phyloP scores from a whole-genome alignment of 2,113 vertebrate genomes.

The Rhizomys pruinosus region DNA sequence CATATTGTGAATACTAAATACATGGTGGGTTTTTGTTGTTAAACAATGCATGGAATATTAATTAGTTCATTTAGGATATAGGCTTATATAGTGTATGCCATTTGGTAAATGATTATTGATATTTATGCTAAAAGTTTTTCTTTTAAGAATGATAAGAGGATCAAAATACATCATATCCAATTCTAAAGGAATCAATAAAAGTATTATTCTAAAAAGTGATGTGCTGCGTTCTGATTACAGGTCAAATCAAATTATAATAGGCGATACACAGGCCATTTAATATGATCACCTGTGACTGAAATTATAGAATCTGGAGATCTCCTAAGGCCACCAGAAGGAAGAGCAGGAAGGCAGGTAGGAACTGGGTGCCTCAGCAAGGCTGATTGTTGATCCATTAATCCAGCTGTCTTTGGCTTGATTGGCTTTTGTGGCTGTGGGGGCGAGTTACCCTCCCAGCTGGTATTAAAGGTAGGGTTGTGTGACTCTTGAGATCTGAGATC shows the following conservation, averaged over 20 bases:
- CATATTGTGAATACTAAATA: conserved; percentile 37
- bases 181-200: too few relatives aligned
- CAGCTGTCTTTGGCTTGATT: too few relatives aligned
- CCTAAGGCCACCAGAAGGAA: too few relatives aligned
- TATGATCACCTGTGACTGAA: conserved; percentile 32
- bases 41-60: not conserved
- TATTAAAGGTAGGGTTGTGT: too few relatives aligned
- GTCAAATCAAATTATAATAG: conserved; percentile 26
- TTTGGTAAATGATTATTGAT: conserved; percentile 21
- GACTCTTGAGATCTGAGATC: too few relatives aligned
- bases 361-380: too few relatives aligned
- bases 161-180: too few relatives aligned
- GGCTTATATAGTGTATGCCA: not conserved
- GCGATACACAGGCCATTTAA: not conserved
- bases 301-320: too few relatives aligned
- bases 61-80: not conserved
- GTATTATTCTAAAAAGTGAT: not conserved
- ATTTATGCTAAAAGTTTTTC: conserved; percentile 29
- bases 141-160: not conserved
- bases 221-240: not conserved
- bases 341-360: too few relatives aligned
- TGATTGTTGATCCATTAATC: too few relatives aligned
- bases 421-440: too few relatives aligned
- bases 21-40: conserved; percentile 29
- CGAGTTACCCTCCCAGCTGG: too few relatives aligned